Evolutionary conservation across 2,888 invertebrate genomes (phyloP).

Genomic region (Thera britannica): DNA sequence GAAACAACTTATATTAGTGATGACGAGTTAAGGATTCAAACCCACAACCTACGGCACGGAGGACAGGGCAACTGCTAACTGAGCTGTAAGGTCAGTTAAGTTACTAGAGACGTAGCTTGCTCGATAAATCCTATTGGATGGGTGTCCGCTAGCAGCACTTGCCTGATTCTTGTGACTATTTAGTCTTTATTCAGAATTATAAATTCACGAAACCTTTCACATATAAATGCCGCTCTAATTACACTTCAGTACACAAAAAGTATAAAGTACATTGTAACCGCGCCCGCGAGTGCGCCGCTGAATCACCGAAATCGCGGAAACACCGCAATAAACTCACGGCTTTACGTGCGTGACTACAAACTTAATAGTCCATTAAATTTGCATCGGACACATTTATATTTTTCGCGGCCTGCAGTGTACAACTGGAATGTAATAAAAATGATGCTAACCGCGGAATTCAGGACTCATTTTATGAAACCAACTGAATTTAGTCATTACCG

Average conservation of each 20-base stretch:
- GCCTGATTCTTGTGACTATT: neutral
- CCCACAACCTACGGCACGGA: too few relatives aligned
- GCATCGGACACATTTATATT: conserved; percentile 58
- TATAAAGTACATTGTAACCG: conserved; percentile 31
- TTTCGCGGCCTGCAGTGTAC: conserved; percentile 49
- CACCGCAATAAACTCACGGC: conserved; percentile 50
- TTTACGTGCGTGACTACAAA: conserved; percentile 59
- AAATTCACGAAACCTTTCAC: conserved; percentile 4
- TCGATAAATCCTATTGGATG: too few relatives aligned
- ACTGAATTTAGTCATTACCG: conserved; percentile 24
- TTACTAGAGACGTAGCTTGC: too few relatives aligned
- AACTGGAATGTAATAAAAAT: conserved; percentile 45
- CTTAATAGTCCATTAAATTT: conserved; percentile 65
- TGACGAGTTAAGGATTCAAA: too few relatives aligned
- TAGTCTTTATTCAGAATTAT: neutral
- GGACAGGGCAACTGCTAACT: too few relatives aligned
- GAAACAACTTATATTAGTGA: too few relatives aligned
- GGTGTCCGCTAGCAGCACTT: too few relatives aligned
- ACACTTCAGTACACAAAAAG: conserved; percentile 39
- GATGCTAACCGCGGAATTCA: conserved; percentile 36
- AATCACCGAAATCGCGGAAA: conserved; percentile 34
- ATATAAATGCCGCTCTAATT: conserved; percentile 32
- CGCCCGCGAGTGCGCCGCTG: conserved; percentile 29
- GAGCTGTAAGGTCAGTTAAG: too few relatives aligned
- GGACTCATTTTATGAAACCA: conserved; percentile 27